Evolutionary conservation across 2,888 invertebrate species (phyloP), one percentile per base, ranked within the genome.

Genomic region (Auanema freiburgensis): DNA sequence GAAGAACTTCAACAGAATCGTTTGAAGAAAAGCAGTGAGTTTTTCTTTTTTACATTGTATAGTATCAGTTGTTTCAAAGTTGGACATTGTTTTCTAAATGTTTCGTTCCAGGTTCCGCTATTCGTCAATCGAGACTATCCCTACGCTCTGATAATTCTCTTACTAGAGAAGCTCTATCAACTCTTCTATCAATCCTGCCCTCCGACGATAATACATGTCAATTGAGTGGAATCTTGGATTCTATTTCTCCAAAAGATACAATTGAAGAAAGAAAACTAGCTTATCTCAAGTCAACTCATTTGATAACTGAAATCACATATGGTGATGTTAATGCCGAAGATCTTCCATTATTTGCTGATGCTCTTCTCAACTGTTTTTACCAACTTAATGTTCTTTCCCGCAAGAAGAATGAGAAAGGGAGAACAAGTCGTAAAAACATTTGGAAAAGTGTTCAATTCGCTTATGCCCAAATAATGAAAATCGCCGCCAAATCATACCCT

Each of bases 291-390:
- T 67, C 65, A n/a, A 66, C 74, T 8, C 65, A 67, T 16, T 55
- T 68, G 23, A 63, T 74, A 16, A 72, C 69, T 21, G 63, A 70
- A 54, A 72, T 77, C 43, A 60, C 76, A 1, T 68, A 76, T 23
- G 44, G 64, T 12, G 56, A 52, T 1, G 16, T 65, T 18, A 24
- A n/a, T 53, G 14, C 65, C 6, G 66, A 66, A n/a, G 69, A 66
- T 56, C 49, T 80, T 8, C 69, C 72, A 1, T 57, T 80, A 6
- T 69, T 79, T 43, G 75, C 77, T 14, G 78, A 79, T 49, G 76
- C 77, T 3, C 68, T 78, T 33, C 67, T 80, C 23, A 74, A 80
- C 66, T 71, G 76, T 63, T 80, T 79, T 66, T 74, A 70, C 53
- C 74, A 78, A 23, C 43, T 79, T 59, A 71, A 77, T 62, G 59